Conservation (phyloP, 2,113 vertebrate genomes). For the Trematocara macrostoma region DNA sequence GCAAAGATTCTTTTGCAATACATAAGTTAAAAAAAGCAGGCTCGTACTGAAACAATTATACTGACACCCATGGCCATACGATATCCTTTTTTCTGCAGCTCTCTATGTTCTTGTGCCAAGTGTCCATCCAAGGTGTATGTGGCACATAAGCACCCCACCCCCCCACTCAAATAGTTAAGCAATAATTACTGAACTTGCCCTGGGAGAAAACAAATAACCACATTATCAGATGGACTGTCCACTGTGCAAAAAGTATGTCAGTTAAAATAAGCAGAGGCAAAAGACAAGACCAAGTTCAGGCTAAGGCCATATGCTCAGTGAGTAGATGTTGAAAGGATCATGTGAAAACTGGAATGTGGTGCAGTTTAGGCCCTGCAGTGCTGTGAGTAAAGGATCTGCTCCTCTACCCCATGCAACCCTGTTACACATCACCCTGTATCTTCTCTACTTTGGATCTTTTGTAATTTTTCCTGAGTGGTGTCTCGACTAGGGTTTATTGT, state of each 20-base stretch:
- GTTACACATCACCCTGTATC: constrained; percentile 16
- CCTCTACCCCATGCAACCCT: constrained; percentile 15
- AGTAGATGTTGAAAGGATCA: constrained; percentile 6
- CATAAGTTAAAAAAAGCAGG: not conserved
- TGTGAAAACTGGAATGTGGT: constrained; percentile 22
- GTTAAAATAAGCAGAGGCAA: constrained; percentile 70
- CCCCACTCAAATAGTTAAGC: constrained; percentile 52
- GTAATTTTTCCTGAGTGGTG: constrained; percentile 24
- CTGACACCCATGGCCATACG: not conserved
- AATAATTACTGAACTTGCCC: constrained; percentile 69
- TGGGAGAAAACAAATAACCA: constrained; percentile 69
- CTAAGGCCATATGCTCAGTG: constrained; percentile 41
- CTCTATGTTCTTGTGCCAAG: not conserved
- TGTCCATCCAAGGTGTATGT: constrained; percentile 30
- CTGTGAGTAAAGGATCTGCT: constrained; percentile 29
- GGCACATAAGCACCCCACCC: constrained; percentile 20
- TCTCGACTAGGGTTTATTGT: constrained; percentile 1
- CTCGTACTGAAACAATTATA: not conserved
- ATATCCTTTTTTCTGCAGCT: not conserved
- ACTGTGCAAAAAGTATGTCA: constrained; percentile 62
- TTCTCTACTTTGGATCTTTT: not conserved
- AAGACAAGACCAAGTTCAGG: constrained; percentile 60
- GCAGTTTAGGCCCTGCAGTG: constrained; percentile 22
- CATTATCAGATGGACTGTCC: constrained; percentile 74
- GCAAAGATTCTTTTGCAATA: constrained; percentile 17